Evolutionary conservation across 2,888 invertebrate genomes (phyloP), one percentile per base, ranked within the genome.

Genomic region (Torymus aiolomorphi): DNA sequence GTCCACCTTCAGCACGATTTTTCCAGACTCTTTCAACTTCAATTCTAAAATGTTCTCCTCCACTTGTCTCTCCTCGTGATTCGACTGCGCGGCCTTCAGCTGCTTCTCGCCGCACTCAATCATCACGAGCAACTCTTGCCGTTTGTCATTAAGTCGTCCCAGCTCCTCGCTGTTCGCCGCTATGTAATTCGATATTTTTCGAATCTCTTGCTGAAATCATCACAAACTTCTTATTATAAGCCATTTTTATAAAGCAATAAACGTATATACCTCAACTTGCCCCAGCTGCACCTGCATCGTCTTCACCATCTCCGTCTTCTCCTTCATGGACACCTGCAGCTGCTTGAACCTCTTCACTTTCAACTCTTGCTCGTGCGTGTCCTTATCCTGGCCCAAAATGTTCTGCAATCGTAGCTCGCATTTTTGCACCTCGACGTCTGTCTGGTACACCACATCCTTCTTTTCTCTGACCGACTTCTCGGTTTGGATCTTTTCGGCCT

Each of bases 21-120:
- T 93, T 80, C 94, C 92, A 51, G 94, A 92, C 86, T 95, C 94
- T 70, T 92, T 92, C 11, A 94, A 93, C 42, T 93, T 92, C 86
- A 96, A 92, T 79, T 93, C 91, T 84, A 95, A 86, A 76, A 96
- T 91, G 84, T 94, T 95, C 83, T 95, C 93, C 57, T 92, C 92
- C 0, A 94, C 94, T 84, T 93, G 93, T 71, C 91, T 91, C 83
- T 93, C 93, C 79, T 94, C 93, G 69, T 92, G 92, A 0, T 85
- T 86, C 24, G 88, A 86, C 71, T 91, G 91, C 11, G 90, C 91
- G 3, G 86, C 83, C 77, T 91, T 91, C 0, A 93, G 82, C 82
- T 92, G 91, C 81, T 93, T 94, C 59, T 92, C 89, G 0, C 93
- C 93, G 18, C 93, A 93, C 80, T 94, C 93, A 83, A 92, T 92